Evolutionary conservation across 2,113 vertebrate genomes (phyloP), one percentile per base, ranked within the genome.

Genomic region (Oreocharis arfaki): DNA sequence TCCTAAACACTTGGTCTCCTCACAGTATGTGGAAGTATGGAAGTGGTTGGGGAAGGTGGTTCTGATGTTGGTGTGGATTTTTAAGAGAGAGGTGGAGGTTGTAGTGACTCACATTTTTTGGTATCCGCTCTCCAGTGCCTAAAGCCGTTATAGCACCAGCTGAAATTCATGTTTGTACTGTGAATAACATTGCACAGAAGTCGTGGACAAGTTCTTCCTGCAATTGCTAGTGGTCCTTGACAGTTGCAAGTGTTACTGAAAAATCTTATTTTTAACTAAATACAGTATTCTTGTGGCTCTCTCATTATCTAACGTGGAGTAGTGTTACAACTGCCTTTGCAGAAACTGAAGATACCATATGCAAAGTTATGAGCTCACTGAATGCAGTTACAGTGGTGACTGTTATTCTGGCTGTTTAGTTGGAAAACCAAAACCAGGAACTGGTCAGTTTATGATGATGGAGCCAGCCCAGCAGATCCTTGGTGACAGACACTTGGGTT

Each of bases 241-340:
- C 2, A 11, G 55, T 57, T 19, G 12, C 8, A 61, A 1, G 46
- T 69, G 7, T 52, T 56, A 20, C 11, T 60, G 35, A 60, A 63
- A 37, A 11, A 16, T 47, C 3, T 1, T 27, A 20, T 50, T 93
- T 70, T 27, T 35, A 90, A 50, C 13, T 27, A 55, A 77, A 52
- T 8, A 15, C 6, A 9, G 9, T 50, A 27, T 42, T 90, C 42
- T 56, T 70, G 3, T 26, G 15, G 16, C 10, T 61, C 22, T 83
- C 2, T 2, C 19, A 1, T 42, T 81, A 42, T 33, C 20, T 63
- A 1, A 35, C 0, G 0, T 47, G 30, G 16, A 3, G 10, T 57
- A 42, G 39, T 46, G 21, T 70, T 71, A 21, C 16, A 35, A 1
- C 42, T 80, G 22, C 30, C 49, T 33, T 7, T 39, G 30, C 8